These are phyloP conservation scores for Triplophysa tibetana DNA, from an alignment of 2,113 vertebrate genomes.

Conservation along the genomic window DNA sequence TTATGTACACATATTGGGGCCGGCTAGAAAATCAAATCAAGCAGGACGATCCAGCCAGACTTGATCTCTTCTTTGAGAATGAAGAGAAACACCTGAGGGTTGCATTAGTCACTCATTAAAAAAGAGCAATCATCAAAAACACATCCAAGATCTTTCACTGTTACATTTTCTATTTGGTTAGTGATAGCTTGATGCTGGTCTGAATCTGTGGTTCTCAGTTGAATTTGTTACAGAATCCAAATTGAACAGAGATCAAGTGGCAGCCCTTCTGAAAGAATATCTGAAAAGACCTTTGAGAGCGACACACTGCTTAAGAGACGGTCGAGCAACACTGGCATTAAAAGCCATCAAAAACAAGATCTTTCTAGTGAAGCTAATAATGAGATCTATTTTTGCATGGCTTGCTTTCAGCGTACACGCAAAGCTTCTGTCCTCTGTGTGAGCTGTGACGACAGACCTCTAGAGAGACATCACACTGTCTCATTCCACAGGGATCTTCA, in stretches of 20 bases:
- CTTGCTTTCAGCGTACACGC: not conserved
- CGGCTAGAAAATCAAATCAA: not conserved
- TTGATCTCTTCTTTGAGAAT: not conserved
- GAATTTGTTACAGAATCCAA: too few species aligned
- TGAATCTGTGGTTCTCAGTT: not conserved
- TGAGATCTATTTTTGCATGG: not conserved
- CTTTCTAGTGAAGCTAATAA: too few species aligned
- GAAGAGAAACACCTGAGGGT: not conserved
- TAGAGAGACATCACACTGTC: conserved; percentile 14
- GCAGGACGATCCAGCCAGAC: not conserved
- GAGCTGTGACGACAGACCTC: conserved; percentile 38
- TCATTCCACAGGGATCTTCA: conserved; percentile 18
- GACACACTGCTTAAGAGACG: too few species aligned
- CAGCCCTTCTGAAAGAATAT: too few species aligned
- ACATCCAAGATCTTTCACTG: not conserved
- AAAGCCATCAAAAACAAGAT: too few species aligned
- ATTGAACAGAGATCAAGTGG: too few species aligned
- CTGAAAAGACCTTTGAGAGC: too few species aligned
- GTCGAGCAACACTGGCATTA: too few species aligned
- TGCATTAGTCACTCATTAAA: not conserved
- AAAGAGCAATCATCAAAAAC: not conserved
- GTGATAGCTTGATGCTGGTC: not conserved
- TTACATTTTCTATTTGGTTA: not conserved
- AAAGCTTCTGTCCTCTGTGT: conserved; percentile 13
- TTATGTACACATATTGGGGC: not conserved